Percentiles rank a stretch among this genome's conserved stretches.
phyloP scores from a whole-genome alignment of 2,797 vertebrate genomes.

The Helicolenus hilgendorfi region DNA sequence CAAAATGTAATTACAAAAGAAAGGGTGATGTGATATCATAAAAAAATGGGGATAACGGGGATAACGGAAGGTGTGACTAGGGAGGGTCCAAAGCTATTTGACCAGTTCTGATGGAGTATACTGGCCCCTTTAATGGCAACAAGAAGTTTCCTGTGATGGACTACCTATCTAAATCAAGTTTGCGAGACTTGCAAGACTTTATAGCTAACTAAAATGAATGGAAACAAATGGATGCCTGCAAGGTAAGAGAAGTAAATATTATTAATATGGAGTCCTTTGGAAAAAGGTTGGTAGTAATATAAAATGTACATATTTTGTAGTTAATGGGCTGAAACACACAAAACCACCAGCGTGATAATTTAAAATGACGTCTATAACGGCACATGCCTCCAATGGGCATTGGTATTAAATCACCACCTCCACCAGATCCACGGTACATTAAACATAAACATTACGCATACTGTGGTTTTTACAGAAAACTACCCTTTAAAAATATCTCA shows the following conservation, averaged over 20 bases:
- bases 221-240: constrained; percentile 25
- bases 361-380: background rate
- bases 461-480: constrained; percentile 23
- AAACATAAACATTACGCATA: constrained; percentile 30
- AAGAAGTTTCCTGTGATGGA: background rate
- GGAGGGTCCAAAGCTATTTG: background rate
- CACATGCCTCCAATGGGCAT: constrained; percentile 6
- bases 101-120: background rate
- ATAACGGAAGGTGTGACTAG: background rate
- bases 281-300: background rate
- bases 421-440: constrained; percentile 33
- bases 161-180: background rate
- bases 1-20: too few species aligned
- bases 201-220: background rate
- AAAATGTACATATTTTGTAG: constrained; percentile 23
- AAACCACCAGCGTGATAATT: constrained; percentile 20
- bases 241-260: constrained; percentile 12
- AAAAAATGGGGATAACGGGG: background rate
- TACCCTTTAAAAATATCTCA: constrained; percentile 7
- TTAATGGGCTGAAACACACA: constrained; percentile 32
- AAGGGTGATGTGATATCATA: background rate
- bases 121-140: background rate
- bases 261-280: background rate
- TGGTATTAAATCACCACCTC: constrained; percentile 23
- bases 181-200: background rate